These are phyloP conservation scores for Taenaris catops DNA, from an alignment of 2,888 invertebrate species.

Conservation along the genomic window DNA sequence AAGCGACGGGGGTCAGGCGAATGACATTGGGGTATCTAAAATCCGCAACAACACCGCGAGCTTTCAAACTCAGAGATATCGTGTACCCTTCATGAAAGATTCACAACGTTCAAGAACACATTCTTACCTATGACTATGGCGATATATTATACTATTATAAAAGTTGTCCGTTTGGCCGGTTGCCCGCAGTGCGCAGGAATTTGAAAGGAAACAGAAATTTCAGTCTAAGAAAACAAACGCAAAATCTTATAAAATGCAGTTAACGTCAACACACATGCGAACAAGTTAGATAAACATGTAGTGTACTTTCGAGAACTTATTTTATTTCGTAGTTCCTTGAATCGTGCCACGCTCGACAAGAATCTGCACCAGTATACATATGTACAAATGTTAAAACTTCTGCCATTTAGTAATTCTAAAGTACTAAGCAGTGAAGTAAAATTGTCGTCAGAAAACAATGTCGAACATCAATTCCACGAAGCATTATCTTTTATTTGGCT, in stretches of 20 bases:
- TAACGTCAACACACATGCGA: constrained; percentile 63
- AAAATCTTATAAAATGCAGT: constrained; percentile 68
- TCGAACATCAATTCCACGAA: constrained; percentile 3
- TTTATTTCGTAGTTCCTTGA: constrained; percentile 49
- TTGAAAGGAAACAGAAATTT: constrained; percentile 58
- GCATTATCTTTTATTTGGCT: too few relatives aligned
- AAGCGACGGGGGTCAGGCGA: constrained; percentile 48
- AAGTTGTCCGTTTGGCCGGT: constrained; percentile 62
- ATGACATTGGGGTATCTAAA: constrained; percentile 59
- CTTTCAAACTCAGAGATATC: too few relatives aligned
- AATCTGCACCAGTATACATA: constrained; percentile 40
- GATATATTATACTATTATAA: constrained; percentile 57
- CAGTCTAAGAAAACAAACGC: constrained; percentile 56
- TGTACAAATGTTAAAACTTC: constrained; percentile 36
- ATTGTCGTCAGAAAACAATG: constrained; percentile 14
- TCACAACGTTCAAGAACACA: too few relatives aligned
- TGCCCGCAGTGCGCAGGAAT: constrained; percentile 59
- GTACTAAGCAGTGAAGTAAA: constrained; percentile 22
- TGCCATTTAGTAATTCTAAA: constrained; percentile 32
- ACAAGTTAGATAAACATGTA: constrained; percentile 45
- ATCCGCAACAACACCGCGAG: constrained; percentile 47
- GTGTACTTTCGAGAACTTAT: constrained; percentile 41
- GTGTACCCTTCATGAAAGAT: too few relatives aligned
- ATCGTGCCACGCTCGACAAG: constrained; percentile 35
- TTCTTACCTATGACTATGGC: constrained; percentile 15